Base-by-base conservation (phyloP, 2,888 invertebrate genomes). In the Synanthedon formicaeformis region DNA sequence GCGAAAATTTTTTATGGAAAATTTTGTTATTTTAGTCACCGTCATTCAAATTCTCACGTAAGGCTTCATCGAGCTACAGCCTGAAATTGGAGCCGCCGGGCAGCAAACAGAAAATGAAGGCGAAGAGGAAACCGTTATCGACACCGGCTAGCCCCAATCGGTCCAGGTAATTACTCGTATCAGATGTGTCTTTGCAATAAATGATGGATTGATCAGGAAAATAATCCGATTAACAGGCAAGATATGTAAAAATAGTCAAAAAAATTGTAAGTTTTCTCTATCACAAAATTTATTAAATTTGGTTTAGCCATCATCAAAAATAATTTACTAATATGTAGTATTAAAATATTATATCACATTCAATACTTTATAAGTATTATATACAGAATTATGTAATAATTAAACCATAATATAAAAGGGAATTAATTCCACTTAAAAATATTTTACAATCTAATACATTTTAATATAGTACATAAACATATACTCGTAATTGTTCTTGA, bases 31-130 rank as follows among this genome's bases (percentile, higher is more conserved):
- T 92, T 88, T 93, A 97, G 97, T 96, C 96, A 89, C 97, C 96
- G 81, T 95, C 96, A 88, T 97, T 96, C 92, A 97, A 97, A 91
- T 97, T 97, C 90, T 96, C 96, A 81, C 93, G 97, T 86, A 98
- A 98, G 91, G 96, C 97, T 74, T 96, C 97, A 67, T 97, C 97
- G 71, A 97, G 97, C 81, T 97, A 97, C 89, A 97, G 97, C 75
- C 91, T 98, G 81, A 96, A 96, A 89, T 89, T 96, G 89, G 97
- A 97, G 79, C 94, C 95, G 58, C 94, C 94, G 60, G 93, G 92
- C 74, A 92, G 90, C 80, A 95, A 94, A 89, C 93, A 94, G 84
- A 95, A 95, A 82, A 91, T 93, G 75, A 96, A 96, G 81, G 91
- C 93, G 68, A 95, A 95, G 82, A 91, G 96, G 88, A 96, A 96